A percentile compares a stretch with the other conserved stretches of the same genome.
Conservation (phyloP, 2,113 vertebrate species). For the Paratilapia polleni region DNA sequence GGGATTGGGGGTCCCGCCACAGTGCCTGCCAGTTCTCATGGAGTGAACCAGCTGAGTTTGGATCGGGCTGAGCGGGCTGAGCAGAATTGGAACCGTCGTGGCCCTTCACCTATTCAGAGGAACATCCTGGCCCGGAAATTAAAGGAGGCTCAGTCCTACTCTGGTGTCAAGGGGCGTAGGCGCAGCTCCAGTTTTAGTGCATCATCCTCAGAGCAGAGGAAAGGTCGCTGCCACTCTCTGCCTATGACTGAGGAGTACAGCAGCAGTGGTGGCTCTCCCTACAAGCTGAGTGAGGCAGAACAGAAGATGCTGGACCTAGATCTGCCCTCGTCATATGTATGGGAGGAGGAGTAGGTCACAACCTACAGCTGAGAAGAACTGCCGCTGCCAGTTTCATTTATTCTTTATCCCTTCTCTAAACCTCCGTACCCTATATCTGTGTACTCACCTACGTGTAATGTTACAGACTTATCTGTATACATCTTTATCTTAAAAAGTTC, state of each 20-base stretch:
- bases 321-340: constrained; percentile 80
- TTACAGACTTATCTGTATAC: background rate
- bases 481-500: background rate
- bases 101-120: constrained; percentile 87
- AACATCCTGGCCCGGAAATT: constrained; percentile 84
- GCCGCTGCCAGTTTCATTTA: background rate
- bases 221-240: constrained; percentile 87
- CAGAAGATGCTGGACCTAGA: constrained; percentile 89
- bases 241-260: constrained; percentile 84
- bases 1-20: constrained; percentile 55
- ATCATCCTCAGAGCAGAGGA: constrained; percentile 80
- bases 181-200: constrained; percentile 81
- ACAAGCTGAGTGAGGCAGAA: constrained; percentile 88
- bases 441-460: background rate
- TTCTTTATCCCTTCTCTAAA: background rate
- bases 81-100: constrained; percentile 83
- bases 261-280: constrained; percentile 85
- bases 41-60: constrained; percentile 36
- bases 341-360: constrained; percentile 81
- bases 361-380: background rate
- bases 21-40: constrained; percentile 1
- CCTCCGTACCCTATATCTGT: background rate
- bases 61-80: constrained; percentile 84
- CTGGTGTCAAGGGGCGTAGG: constrained; percentile 71
- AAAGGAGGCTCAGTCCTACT: constrained; percentile 76